These are phyloP conservation scores for Tetramorium parvispinum DNA, from an alignment of 1,140 invertebrate genomes.

Conservation along the genomic window DNA sequence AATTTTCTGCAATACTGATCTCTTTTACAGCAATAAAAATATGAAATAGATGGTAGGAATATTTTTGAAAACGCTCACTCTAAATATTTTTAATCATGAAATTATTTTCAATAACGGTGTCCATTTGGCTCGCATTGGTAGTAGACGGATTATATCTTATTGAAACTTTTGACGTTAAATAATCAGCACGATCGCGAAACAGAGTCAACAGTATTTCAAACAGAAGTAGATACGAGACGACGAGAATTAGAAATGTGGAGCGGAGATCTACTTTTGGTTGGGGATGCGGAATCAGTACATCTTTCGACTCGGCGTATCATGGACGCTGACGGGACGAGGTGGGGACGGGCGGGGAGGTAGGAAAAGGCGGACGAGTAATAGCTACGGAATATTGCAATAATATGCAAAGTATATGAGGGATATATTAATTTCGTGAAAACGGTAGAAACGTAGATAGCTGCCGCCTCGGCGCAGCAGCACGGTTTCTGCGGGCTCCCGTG, in stretches of 20 bases:
- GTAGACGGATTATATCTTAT: neutral
- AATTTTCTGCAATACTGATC: neutral
- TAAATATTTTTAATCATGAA: neutral
- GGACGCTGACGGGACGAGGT: conserved; percentile 15
- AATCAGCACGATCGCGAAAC: conserved; percentile 23
- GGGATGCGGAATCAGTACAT: conserved; percentile 68
- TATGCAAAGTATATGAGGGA: conserved; percentile 86
- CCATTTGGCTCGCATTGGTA: neutral
- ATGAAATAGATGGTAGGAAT: no score
- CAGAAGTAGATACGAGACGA: neutral
- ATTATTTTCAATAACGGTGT: neutral
- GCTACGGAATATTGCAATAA: conserved; percentile 85
- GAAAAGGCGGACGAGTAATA: conserved; percentile 84
- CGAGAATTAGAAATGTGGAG: conserved; percentile 45
- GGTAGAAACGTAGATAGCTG: conserved; percentile 83
- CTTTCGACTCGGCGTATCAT: conserved; percentile 59
- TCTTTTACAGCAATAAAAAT: no score
- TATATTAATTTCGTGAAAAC: conserved; percentile 86
- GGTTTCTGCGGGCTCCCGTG: conserved; percentile 78
- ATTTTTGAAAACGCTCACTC: neutral
- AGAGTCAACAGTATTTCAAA: conserved; percentile 30
- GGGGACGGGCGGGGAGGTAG: conserved; percentile 63
- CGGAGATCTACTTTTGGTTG: conserved; percentile 69
- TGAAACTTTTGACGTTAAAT: conserved; percentile 24
- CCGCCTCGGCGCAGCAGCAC: conserved; percentile 70